Evolutionary conservation across 2,888 invertebrate genomes (phyloP), one percentile per base, ranked within the genome.

Genomic region (Cerceris ruficornis): DNA sequence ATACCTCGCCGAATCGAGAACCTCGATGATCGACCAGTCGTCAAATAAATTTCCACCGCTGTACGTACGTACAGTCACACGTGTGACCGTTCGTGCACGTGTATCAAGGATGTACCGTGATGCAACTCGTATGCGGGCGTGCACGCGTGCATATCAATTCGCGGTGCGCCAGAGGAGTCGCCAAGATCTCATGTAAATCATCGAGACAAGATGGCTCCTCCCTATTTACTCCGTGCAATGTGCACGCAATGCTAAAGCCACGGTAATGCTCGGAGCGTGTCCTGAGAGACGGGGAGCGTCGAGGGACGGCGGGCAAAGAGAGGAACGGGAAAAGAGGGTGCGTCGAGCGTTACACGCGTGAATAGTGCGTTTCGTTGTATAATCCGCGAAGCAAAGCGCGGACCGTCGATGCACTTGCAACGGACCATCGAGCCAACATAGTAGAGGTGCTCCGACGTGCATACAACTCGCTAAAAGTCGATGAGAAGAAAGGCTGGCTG

Each of bases 111-210:
- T n/a, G 50, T 17, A 17, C 11, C 42, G 50, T 46, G 71, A 42
- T 58, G 74, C 60, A 71, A 59, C 70, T 42, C 50, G 71, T 68
- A 50, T 58, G 57, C 58, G 69, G 67, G 65, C 54, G 58, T 70
- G 70, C 75, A 71, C 71, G 79, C 77, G 77, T 75, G 79, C 79
- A 69, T 75, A 68, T 74, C 71, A 77, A 80, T 81, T 75, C 60
- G 15, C 46, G 14, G 17, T 41, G 5, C 49, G 7, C 43, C 70
- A 74, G 75, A 83, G 75, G 86, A 86, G 86, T 87, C 86, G 84
- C 88, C 89, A 89, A 88, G 88, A 90, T 89, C 87, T 84, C 88
- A 87, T 89, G 89, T 88, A 90, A 90, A 90, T 90, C 87, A 88
- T 87, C 80, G 79, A 75, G 86, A 84, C 87, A 87, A 87, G 89